Conservation (phyloP, 2,888 invertebrate species). For the Anaspis maculata region DNA sequence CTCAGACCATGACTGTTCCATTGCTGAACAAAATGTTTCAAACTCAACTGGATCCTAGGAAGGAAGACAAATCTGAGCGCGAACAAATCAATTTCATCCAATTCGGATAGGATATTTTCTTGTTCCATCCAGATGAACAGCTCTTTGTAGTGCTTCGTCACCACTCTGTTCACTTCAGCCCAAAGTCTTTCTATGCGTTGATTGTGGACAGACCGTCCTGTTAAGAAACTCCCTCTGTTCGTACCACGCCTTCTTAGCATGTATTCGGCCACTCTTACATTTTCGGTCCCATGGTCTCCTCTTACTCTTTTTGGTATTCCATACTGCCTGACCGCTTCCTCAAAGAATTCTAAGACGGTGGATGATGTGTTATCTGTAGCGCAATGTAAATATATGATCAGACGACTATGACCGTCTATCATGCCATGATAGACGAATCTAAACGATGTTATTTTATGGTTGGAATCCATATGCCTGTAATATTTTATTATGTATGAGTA, state of each 20-base stretch:
- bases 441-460: conserved; percentile 1
- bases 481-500: no score
- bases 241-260: neutral
- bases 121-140: neutral
- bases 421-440: conserved; percentile 2
- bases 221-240: conserved; percentile 1
- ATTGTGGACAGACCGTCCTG: conserved; percentile 1
- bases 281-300: conserved; percentile 3
- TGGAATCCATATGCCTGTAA: conserved; percentile 5
- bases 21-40: neutral
- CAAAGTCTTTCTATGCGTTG: conserved; percentile 3
- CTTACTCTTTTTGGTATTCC: conserved; percentile 1
- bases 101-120: neutral
- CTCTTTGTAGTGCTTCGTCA: conserved; percentile 1
- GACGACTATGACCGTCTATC: conserved; percentile 3
- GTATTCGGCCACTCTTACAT: neutral
- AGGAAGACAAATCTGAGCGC: neutral
- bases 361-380: neutral
- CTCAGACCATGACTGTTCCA: conserved; percentile 1
- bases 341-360: conserved; percentile 1
- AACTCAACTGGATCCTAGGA: neutral
- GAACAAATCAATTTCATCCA: neutral
- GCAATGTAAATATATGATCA: conserved; percentile 3
- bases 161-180: conserved; percentile 3
- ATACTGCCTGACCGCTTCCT: conserved; percentile 1